A percentile compares a stretch with the other conserved stretches of the same genome.
phyloP scores from a whole-genome alignment of 2,113 vertebrate species.

The Ginglymostoma cirratum region DNA sequence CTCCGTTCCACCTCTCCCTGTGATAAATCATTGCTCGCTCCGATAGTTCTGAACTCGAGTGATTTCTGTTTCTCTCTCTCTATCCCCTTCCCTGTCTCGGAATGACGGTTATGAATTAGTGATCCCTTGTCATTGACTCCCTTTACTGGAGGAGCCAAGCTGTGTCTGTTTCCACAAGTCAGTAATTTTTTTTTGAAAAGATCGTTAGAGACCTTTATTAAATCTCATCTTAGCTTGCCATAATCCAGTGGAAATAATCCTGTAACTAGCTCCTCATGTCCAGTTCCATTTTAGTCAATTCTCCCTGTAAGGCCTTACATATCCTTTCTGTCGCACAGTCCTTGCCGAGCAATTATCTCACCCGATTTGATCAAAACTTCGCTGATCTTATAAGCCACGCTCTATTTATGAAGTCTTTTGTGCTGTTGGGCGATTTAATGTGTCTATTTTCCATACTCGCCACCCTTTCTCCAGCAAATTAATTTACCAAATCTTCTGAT shows the following conservation, averaged over 20 bases:
- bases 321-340: neutral
- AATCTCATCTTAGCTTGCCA: neutral
- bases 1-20: neutral
- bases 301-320: neutral
- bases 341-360: neutral
- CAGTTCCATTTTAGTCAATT: neutral
- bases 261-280: neutral
- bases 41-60: neutral
- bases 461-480: too few species aligned
- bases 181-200: neutral
- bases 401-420: neutral
- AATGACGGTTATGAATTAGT: neutral
- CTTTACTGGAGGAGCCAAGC: neutral
- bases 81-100: too few species aligned
- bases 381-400: neutral
- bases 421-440: too few species aligned
- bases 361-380: neutral
- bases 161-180: neutral
- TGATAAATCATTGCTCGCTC: neutral
- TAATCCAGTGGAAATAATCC: conserved; percentile 22
- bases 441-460: too few species aligned
- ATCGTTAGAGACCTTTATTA: neutral
- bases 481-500: too few species aligned
- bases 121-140: neutral
- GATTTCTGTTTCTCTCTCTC: neutral